Base-by-base conservation (phyloP, 2,888 invertebrate species). In the Sisyra nigra region DNA sequence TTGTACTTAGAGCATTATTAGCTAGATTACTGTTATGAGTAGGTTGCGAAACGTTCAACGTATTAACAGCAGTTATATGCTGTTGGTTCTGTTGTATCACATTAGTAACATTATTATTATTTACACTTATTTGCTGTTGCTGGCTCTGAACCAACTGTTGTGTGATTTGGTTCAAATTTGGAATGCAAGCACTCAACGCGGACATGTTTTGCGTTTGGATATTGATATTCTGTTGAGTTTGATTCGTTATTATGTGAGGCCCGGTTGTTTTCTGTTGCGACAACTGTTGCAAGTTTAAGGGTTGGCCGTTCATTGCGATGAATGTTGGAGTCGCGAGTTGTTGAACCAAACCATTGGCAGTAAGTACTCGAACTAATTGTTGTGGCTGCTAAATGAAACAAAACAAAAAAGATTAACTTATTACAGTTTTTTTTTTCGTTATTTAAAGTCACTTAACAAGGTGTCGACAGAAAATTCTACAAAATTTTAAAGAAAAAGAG, bases 311-410 rank as follows among this genome's bases (percentile, higher is more conserved):
- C 46, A 46, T 46, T 8, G 45, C 62, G 45, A 66, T 65, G 46
- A 65, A 66, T 40, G 69, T 68, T 29, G 68, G 65, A 2, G 57
- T 52, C 1, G 57, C 54, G 10, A 69, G 66, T 51, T 69, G 60
- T 50, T 71, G 62, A 59, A 71, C 71, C 54, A 69, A 66, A 41
- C 74, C 74, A 57, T 76, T 76, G 11, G 69, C 64, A 40, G 75
- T 72, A 36, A 76, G 65, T 44, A 77, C 74, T 45, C 76, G 65
- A 34, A 76, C 65, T 46, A 74, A 55, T 46, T 71, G 71, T 50
- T 72, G 73, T 38, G 66, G 67, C 39, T 61, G 61, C 11, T 55
- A 59, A 4, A 33, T 15, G 8, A 19, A 3, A 24, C n/a, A 10
- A 10, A 18, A 38, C 7, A 24, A 24, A n/a, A n/a, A n/a, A n/a